Conservation (phyloP, 2,888 invertebrate genomes). For the Dasypolia templi region DNA sequence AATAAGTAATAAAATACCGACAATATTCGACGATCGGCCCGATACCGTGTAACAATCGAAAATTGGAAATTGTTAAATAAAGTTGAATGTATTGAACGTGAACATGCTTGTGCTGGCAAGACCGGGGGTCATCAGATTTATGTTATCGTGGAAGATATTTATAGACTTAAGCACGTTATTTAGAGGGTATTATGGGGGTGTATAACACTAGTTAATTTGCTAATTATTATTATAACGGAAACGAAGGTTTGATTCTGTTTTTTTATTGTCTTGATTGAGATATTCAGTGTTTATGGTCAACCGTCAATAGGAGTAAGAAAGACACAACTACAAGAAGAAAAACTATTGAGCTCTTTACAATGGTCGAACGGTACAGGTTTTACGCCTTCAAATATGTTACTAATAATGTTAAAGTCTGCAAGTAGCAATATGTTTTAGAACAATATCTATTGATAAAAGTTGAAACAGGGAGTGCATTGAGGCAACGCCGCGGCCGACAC, state of each 20-base stretch:
- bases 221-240: conserved; percentile 2
- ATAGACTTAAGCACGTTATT: conserved; percentile 18
- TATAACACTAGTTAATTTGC: neutral
- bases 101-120: conserved; percentile 33
- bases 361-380: neutral
- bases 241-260: neutral
- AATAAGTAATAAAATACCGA: conserved; percentile 69
- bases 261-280: neutral
- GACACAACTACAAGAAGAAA: too few species aligned
- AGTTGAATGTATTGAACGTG: conserved; percentile 50
- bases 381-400: conserved; percentile 3
- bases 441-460: conserved; percentile 73
- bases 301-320: neutral
- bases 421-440: conserved; percentile 48
- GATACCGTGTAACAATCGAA: conserved; percentile 57
- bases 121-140: conserved; percentile 38
- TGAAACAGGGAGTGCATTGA: conserved; percentile 79
- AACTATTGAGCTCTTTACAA: neutral
- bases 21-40: conserved; percentile 45
- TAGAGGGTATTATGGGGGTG: neutral
- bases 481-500: conserved; percentile 80
- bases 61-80: conserved; percentile 60
- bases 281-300: neutral
- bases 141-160: conserved; percentile 42
- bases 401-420: conserved; percentile 32